Conservation (phyloP, 2,888 invertebrate genomes). For the Pemphredon lugubris region DNA sequence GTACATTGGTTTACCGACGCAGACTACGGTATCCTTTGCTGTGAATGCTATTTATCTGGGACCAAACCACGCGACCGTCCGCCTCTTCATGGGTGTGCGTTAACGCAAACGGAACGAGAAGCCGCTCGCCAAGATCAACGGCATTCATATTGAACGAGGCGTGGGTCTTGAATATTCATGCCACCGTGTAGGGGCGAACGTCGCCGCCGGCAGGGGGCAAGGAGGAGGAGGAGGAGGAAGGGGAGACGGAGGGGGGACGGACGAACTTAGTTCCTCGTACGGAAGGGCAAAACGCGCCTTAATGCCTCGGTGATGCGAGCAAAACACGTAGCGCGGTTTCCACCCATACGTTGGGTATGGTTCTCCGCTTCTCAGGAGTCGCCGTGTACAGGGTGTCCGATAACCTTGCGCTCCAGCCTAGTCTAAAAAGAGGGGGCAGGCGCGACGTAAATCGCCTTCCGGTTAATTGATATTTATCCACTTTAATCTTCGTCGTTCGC, state of each 20-base stretch:
- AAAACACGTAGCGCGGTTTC: constrained; percentile 67
- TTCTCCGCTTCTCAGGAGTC: constrained; percentile 44
- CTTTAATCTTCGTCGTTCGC: constrained; percentile 34
- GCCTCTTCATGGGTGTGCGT: constrained; percentile 58
- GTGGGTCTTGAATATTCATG: constrained; percentile 78
- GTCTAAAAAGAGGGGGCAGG: constrained; percentile 6
- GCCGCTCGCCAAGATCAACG: constrained; percentile 76
- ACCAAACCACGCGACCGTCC: constrained; percentile 49
- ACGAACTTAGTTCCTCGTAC: constrained; percentile 61
- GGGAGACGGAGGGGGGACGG: constrained; percentile 47
- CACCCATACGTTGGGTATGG: constrained; percentile 44
- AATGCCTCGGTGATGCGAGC: constrained; percentile 66
- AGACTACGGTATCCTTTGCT: constrained; percentile 49
- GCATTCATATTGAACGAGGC: constrained; percentile 79
- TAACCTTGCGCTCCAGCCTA: constrained; percentile 49
- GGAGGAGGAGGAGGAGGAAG: constrained; percentile 34
- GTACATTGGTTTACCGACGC: constrained; percentile 26
- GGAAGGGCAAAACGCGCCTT: constrained; percentile 68
- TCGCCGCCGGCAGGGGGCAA: constrained; percentile 49
- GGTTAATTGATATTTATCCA: constrained; percentile 56
- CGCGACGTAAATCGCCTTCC: constrained; percentile 20
- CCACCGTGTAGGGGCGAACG: constrained; percentile 67
- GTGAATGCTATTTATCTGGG: constrained; percentile 63
- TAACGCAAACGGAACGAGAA: constrained; percentile 71
- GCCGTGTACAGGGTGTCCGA: constrained; percentile 56